These are phyloP conservation scores for Oreocharis arfaki DNA, from an alignment of 2,113 vertebrate genomes.

Conservation along the genomic window DNA sequence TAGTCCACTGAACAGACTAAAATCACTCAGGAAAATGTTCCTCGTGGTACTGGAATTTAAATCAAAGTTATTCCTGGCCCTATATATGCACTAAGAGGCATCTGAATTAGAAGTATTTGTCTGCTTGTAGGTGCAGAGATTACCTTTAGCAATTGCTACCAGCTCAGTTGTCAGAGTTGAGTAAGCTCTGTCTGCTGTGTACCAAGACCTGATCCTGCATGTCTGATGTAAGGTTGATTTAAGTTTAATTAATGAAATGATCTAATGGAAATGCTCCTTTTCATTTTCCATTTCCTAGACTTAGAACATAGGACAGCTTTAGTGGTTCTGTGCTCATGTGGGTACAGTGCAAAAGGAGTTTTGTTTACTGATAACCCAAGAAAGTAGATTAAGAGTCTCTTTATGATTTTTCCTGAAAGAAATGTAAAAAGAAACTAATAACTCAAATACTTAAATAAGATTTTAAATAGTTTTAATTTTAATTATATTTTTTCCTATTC, in stretches of 20 bases:
- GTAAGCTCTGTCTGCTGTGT: not conserved
- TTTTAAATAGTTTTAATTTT: not conserved
- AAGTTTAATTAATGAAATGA: not conserved
- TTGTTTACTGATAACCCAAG: not conserved
- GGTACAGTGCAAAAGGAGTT: not conserved
- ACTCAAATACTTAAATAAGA: not conserved
- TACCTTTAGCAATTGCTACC: not conserved
- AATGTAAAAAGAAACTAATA: not conserved
- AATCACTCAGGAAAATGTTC: not conserved
- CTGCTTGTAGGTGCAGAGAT: not conserved
- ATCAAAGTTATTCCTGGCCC: not conserved
- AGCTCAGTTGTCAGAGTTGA: not conserved
- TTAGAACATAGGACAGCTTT: not conserved
- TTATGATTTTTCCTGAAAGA: not conserved
- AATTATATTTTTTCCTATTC: not conserved
- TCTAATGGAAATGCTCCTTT: not conserved
- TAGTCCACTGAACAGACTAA: not conserved
- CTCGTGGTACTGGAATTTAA: not conserved
- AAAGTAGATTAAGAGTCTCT: not conserved
- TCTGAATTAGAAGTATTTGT: not conserved
- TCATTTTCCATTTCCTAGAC: not conserved
- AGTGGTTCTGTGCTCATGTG: not conserved
- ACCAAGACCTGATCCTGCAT: not conserved
- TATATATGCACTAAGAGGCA: not conserved
- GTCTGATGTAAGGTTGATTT: not conserved